phyloP scores from a whole-genome alignment of 2,113 vertebrate genomes.

The Ancistrus triradiatus region DNA sequence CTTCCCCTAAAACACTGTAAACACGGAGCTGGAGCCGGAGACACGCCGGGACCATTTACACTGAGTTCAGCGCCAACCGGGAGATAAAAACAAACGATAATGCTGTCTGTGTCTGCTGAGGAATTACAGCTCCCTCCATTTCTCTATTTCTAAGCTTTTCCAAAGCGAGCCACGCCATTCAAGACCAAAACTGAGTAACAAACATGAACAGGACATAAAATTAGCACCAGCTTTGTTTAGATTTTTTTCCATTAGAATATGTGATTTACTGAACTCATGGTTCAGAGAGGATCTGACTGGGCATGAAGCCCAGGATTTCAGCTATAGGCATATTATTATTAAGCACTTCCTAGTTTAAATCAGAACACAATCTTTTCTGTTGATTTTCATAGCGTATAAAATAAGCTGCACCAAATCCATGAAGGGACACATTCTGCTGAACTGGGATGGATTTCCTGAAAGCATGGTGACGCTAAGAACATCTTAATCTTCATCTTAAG shows the following conservation, averaged over 20 bases:
- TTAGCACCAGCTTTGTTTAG: conserved; percentile 10
- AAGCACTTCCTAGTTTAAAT: too few relatives aligned
- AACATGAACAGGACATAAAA: conserved; percentile 8
- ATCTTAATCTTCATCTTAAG: too few relatives aligned
- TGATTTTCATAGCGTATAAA: too few relatives aligned
- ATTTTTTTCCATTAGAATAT: conserved; percentile 4
- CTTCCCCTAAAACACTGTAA: conserved; percentile 82
- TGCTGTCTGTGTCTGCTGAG: conserved; percentile 86
- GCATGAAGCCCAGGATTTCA: too few relatives aligned
- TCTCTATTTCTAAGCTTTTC: background rate
- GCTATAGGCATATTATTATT: too few relatives aligned
- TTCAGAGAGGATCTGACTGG: too few relatives aligned
- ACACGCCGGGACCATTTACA: conserved; percentile 87
- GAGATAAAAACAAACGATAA: conserved; percentile 98
- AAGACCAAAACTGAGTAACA: conserved; percentile 9
- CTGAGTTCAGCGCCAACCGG: conserved; percentile 80
- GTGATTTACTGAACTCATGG: too few relatives aligned
- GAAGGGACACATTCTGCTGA: too few relatives aligned
- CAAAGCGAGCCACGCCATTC: conserved; percentile 8
- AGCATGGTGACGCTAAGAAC: too few relatives aligned
- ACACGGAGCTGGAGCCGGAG: conserved; percentile 79
- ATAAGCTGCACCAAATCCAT: too few relatives aligned
- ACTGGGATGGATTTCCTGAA: too few relatives aligned
- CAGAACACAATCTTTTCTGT: too few relatives aligned
- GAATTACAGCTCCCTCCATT: conserved; percentile 77